phyloP scores from a whole-genome alignment of 1,140 invertebrate genomes.

The Sycobia sp. region DNA sequence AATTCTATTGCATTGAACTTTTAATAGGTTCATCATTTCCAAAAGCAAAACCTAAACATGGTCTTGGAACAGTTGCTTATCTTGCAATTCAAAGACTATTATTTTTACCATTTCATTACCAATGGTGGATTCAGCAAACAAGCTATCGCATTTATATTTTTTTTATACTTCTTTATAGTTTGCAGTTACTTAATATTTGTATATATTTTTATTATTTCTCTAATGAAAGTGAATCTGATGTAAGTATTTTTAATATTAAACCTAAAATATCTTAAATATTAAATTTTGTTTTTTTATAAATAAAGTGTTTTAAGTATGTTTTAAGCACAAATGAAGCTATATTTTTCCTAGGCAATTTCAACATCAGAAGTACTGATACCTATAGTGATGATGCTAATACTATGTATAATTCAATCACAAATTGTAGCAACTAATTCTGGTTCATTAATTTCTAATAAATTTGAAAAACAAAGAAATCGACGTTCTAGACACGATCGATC shows the following conservation, averaged over 20 bases:
- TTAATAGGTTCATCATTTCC: slow-evolving; percentile 86
- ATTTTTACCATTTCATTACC: slow-evolving; percentile 80
- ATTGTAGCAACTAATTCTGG: slow-evolving; percentile 78
- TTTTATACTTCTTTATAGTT: slow-evolving; percentile 76
- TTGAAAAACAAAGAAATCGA: slow-evolving; percentile 47
- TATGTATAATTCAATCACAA: slow-evolving; percentile 89
- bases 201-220: slow-evolving; percentile 65
- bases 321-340: neutral
- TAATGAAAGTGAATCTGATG: slow-evolving; percentile 56
- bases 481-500: slow-evolving; percentile 49
- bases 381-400: slow-evolving; percentile 76
- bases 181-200: slow-evolving; percentile 74
- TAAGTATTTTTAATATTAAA: slow-evolving; percentile 39
- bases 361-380: slow-evolving; percentile 76
- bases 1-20: slow-evolving; percentile 34
- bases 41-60: slow-evolving; percentile 91
- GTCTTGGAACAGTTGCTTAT: slow-evolving; percentile 79
- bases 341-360: slow-evolving; percentile 60
- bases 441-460: slow-evolving; percentile 48
- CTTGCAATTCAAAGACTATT: slow-evolving; percentile 79
- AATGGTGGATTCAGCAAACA: slow-evolving; percentile 90
- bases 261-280: slow-evolving; percentile 11
- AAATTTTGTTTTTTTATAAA: neutral
- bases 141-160: slow-evolving; percentile 74
- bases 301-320: neutral